A percentile compares a stretch with the other conserved stretches of the same genome.
Conservation (phyloP, 2,888 invertebrate genomes). For the Agrotis puta region DNA sequence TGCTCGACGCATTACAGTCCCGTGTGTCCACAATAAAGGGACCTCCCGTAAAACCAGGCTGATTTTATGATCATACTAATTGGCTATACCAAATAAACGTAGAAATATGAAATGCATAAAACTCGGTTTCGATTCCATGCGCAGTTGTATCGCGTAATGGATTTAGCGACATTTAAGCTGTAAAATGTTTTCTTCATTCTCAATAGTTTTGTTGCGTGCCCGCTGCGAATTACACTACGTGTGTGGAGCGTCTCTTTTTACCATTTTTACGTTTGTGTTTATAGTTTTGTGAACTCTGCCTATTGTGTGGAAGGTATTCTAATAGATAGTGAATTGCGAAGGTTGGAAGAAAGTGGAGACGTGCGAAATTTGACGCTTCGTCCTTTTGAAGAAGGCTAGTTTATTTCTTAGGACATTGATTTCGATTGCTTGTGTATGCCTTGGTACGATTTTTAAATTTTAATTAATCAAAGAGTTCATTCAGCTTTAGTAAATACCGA, state of each 20-base stretch:
- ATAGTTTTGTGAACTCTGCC: conserved; percentile 57
- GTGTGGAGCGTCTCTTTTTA: conserved; percentile 52
- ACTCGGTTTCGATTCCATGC: conserved; percentile 60
- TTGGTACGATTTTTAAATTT: conserved; percentile 1
- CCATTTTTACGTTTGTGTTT: conserved; percentile 44
- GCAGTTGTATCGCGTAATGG: conserved; percentile 67
- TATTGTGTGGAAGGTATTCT: conserved; percentile 49
- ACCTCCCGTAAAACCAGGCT: conserved; percentile 81
- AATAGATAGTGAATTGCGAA: conserved; percentile 45
- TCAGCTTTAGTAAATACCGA: background rate
- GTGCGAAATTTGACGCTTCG: conserved; percentile 53
- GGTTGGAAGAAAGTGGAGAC: conserved; percentile 23
- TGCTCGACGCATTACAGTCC: conserved; percentile 59
- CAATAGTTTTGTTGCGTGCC: conserved; percentile 58
- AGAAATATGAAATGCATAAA: conserved; percentile 80
- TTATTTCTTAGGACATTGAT: conserved; percentile 21
- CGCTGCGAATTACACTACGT: conserved; percentile 56
- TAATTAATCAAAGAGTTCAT: background rate
- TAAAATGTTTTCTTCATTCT: conserved; percentile 59
- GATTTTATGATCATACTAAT: conserved; percentile 85
- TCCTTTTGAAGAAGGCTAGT: conserved; percentile 10
- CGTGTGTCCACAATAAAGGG: conserved; percentile 69
- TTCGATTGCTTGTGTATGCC: conserved; percentile 9
- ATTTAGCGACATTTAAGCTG: conserved; percentile 68
- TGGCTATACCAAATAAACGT: conserved; percentile 85